These are phyloP conservation scores for Apomyelois bistriatella DNA, from an alignment of 2,888 invertebrate genomes.

Conservation along the genomic window DNA sequence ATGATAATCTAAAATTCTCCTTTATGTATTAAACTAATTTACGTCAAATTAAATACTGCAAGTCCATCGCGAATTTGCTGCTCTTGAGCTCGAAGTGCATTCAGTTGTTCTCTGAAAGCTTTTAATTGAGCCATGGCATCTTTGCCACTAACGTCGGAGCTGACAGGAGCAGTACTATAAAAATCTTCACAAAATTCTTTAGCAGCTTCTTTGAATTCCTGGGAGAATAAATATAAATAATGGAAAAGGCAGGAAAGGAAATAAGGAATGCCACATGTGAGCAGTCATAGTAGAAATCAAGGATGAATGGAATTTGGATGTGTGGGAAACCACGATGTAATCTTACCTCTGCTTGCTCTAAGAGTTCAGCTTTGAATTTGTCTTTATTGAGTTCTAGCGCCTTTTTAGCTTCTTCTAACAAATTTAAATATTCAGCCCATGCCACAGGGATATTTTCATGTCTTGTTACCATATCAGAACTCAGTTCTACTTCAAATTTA, in stretches of 20 bases:
- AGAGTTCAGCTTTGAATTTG: constrained; percentile 84
- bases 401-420: constrained; percentile 85
- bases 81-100: constrained; percentile 82
- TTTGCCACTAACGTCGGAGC: constrained; percentile 76
- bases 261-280: no score
- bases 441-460: constrained; percentile 80
- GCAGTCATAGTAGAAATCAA: no score
- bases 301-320: no score
- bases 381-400: constrained; percentile 87
- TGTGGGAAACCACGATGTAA: no score
- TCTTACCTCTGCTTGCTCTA: constrained; percentile 83
- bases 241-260: not conserved
- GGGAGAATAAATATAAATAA: constrained; percentile 2
- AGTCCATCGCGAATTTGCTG: constrained; percentile 84
- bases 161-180: constrained; percentile 82
- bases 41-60: constrained; percentile 86
- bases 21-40: constrained; percentile 24
- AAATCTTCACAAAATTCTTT: constrained; percentile 85
- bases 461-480: constrained; percentile 78
- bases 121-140: constrained; percentile 80
- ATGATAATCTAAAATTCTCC: no score
- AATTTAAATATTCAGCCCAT: constrained; percentile 86
- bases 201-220: constrained; percentile 84
- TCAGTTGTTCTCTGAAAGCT: constrained; percentile 74
- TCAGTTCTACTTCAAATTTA: constrained; percentile 87